These are phyloP conservation scores for Urocynchramus pylzowi DNA, from an alignment of 2,113 vertebrate species.

Conservation along the genomic window DNA sequence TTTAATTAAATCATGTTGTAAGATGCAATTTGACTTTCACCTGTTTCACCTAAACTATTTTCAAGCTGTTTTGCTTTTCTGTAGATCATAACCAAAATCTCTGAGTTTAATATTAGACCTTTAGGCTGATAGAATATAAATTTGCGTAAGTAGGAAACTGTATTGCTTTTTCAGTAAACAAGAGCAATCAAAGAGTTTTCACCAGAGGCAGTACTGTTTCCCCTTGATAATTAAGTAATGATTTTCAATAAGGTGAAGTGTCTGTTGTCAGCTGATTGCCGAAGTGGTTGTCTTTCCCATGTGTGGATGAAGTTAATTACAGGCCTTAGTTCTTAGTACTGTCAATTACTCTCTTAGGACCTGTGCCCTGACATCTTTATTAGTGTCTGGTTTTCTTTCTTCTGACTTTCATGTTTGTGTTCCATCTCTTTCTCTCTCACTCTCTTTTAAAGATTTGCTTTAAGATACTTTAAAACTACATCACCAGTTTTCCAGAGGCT, in stretches of 20 bases:
- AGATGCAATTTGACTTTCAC: background rate
- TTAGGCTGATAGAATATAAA: background rate
- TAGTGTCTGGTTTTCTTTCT: background rate
- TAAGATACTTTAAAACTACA: conserved; percentile 86
- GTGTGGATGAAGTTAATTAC: background rate
- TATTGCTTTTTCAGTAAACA: background rate
- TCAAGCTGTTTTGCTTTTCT: too few relatives aligned
- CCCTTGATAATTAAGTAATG: background rate
- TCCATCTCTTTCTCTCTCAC: background rate
- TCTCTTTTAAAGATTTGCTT: conserved; percentile 80
- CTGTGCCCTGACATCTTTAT: background rate
- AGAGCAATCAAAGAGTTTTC: background rate
- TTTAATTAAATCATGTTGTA: background rate
- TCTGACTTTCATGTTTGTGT: background rate
- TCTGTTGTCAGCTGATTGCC: background rate
- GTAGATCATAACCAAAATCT: background rate
- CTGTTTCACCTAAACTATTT: too few relatives aligned
- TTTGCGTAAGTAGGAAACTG: fast-evolving
- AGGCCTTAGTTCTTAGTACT: background rate
- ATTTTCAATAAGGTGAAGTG: background rate
- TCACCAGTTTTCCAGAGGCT: conserved; percentile 95
- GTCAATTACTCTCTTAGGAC: background rate
- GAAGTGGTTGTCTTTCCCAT: background rate
- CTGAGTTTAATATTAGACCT: background rate
- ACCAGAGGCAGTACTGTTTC: background rate